Conservation (phyloP, 1,140 invertebrate species). For the Rhopalosiphum maidis region DNA sequence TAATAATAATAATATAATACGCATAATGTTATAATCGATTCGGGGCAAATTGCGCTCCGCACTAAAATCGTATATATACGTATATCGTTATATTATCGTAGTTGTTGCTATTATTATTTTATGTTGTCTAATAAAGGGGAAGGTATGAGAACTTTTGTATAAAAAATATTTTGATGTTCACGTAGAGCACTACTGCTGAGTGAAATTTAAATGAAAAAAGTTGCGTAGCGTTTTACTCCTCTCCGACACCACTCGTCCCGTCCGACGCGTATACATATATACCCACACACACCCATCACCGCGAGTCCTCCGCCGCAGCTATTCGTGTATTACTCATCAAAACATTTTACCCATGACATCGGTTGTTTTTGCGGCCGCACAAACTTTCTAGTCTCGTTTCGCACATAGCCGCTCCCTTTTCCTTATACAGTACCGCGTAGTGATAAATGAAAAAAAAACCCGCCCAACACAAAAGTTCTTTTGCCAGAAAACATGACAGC, state of each 20-base stretch:
- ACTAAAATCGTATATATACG: neutral
- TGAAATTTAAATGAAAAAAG: constrained; percentile 55
- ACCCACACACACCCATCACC: neutral
- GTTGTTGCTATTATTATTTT: neutral
- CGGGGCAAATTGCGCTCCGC: neutral
- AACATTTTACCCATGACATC: constrained; percentile 43
- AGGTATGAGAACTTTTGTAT: neutral
- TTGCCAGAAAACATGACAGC: constrained; percentile 30
- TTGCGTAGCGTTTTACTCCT: neutral
- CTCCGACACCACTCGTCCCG: neutral
- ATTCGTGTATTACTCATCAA: constrained; percentile 41
- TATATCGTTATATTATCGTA: neutral
- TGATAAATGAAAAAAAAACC: constrained; percentile 54
- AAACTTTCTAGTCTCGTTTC: constrained; percentile 34
- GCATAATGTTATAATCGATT: neutral
- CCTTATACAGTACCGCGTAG: constrained; percentile 8
- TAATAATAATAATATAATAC: neutral
- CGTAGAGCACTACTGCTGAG: neutral
- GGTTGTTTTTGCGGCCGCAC: constrained; percentile 45
- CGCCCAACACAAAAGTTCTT: constrained; percentile 29
- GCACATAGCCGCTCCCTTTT: constrained; percentile 11
- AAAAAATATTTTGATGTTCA: constrained; percentile 23
- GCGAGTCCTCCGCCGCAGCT: neutral
- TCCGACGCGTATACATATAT: neutral
- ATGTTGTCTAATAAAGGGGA: neutral